Evolutionary conservation across 2,888 invertebrate species (phyloP).

Genomic region (Pelosia muscerda): DNA sequence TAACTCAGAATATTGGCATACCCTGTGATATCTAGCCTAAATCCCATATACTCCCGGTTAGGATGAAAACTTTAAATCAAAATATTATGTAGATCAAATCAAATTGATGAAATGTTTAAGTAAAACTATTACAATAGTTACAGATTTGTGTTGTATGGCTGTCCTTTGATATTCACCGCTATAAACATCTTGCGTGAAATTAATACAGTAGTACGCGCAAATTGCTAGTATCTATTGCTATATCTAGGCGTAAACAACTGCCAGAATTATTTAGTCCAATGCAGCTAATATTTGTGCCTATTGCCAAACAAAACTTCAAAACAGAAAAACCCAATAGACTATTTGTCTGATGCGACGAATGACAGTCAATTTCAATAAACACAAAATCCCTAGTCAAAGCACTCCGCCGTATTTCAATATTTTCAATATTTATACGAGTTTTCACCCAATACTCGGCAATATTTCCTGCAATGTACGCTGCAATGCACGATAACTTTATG

Average conservation of each 20-base stretch:
- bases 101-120: no score
- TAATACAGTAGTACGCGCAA: no score
- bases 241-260: no score
- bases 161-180: no score
- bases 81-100: no score
- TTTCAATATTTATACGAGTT: neutral
- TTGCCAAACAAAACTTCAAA: neutral
- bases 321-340: neutral
- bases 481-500: constrained; percentile 4
- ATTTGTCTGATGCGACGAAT: neutral
- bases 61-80: no score
- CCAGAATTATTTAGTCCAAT: no score
- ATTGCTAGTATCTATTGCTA: no score
- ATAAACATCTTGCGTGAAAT: no score
- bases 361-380: neutral
- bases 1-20: neutral
- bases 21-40: neutral
- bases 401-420: neutral
- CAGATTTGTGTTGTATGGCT: no score
- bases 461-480: constrained; percentile 1
- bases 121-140: no score
- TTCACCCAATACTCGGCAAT: neutral
- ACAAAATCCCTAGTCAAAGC: neutral
- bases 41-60: no score
- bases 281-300: neutral